Evolutionary conservation across 2,113 vertebrate genomes (phyloP), one percentile per base, ranked within the genome.

Genomic region (Tylochromis polylepis): DNA sequence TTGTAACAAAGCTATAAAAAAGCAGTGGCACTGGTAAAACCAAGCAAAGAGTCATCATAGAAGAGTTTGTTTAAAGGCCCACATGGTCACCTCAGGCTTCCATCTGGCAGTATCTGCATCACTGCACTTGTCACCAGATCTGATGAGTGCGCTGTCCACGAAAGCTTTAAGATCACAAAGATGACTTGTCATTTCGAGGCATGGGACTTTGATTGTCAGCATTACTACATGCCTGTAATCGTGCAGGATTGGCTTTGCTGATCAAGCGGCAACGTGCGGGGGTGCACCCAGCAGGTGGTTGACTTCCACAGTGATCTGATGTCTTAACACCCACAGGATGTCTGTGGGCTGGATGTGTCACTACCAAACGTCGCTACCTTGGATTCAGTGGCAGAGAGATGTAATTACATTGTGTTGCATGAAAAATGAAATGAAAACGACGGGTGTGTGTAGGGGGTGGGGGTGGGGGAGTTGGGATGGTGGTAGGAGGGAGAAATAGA

Each of bases 401-500:
- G 89, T 92, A 92, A 93, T 95, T 94, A 91, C 91, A 95, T 81
- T 90, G 89, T 88, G 87, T 90, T 94, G 93, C 91, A 89, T 93
- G 90, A 87, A 88, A 92, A 90, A 90, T 87, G 53, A 86, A 91
- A 88, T 1, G 12, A 67, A 62, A 81, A 88, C 3, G 62, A 41
- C 41, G 24, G 49, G 51, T 34, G 29, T 67, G 34, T 67, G 11
- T 38, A 67, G 38, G 58, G 67, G 41, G 67, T 3, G 15, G 38
- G 53, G 27, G 53, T 11, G 27, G 58, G 27, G 34, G 55, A 10
- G 22, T n/a, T 12, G 27, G 16, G n/a, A 15, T 12, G 65, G 27
- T 36, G 31, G 46, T 53, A 16, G 53, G 62, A 59, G 79, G 34
- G 67, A 86, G 81, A 60, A 60, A 41, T 72, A 86, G 84, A 87